These are phyloP conservation scores for Rhabdomys dilectus DNA, from an alignment of 2,113 vertebrate species.

Conservation along the genomic window DNA sequence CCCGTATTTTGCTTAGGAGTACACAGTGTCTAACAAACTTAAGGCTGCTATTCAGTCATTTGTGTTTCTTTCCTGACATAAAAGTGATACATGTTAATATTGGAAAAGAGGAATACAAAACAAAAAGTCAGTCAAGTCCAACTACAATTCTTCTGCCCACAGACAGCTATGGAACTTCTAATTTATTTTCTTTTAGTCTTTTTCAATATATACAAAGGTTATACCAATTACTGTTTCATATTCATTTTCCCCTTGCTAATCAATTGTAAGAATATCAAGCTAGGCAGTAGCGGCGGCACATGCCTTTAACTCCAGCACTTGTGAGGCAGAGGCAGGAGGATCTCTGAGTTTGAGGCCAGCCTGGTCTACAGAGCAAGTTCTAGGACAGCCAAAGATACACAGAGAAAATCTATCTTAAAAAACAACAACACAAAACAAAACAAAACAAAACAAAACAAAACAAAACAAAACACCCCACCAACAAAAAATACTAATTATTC, in stretches of 20 bases:
- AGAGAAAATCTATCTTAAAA: background rate
- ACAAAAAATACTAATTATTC: background rate
- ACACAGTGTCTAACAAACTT: background rate
- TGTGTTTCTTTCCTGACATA: background rate
- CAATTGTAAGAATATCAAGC: background rate
- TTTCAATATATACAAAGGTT: conserved; percentile 1
- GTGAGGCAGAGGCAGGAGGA: background rate
- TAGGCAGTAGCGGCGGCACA: background rate
- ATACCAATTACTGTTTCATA: background rate
- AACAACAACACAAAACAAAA: background rate
- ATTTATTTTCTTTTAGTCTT: background rate
- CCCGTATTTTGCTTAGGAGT: background rate
- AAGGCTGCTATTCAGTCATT: background rate
- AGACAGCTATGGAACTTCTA: background rate
- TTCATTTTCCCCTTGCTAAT: background rate
- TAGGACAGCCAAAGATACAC: background rate
- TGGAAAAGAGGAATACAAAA: background rate
- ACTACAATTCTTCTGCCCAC: background rate
- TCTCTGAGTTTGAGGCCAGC: background rate
- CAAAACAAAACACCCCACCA: too few relatives aligned
- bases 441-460: too few relatives aligned
- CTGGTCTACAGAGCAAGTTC: background rate
- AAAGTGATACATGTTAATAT: background rate
- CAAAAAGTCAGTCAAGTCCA: background rate
- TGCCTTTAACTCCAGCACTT: background rate